phyloP scores from a whole-genome alignment of 2,888 invertebrate species.

The Lithophane leautieri region DNA sequence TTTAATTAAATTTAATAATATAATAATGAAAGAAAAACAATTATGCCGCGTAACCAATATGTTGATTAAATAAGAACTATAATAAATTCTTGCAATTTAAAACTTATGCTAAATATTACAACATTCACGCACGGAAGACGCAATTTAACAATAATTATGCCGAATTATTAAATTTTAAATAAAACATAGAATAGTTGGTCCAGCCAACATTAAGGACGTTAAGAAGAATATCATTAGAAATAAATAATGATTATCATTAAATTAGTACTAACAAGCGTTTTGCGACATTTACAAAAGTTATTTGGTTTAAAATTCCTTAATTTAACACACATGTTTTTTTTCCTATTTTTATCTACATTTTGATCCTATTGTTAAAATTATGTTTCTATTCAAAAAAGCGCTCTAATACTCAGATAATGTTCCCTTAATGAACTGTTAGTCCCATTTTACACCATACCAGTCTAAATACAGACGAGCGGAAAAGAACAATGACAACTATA shows the following conservation, averaged over 20 bases:
- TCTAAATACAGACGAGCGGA: slow-evolving; percentile 67
- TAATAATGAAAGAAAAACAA: slow-evolving; percentile 5
- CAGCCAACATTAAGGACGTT: slow-evolving; percentile 74
- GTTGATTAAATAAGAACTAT: slow-evolving; percentile 34
- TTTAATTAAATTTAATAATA: slow-evolving; percentile 14
- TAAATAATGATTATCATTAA: slow-evolving; percentile 63
- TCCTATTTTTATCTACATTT: slow-evolving; percentile 73
- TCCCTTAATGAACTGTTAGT: slow-evolving; percentile 67
- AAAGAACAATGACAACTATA: slow-evolving; percentile 67
- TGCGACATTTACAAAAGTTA: slow-evolving; percentile 69
- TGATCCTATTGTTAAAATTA: slow-evolving; percentile 70
- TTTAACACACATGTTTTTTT: slow-evolving; percentile 72
- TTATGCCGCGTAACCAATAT: slow-evolving; percentile 47
- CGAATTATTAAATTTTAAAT: slow-evolving; percentile 59
- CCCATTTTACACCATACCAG: slow-evolving; percentile 61
- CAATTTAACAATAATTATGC: slow-evolving; percentile 70
- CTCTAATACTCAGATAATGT: slow-evolving; percentile 68
- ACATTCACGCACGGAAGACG: slow-evolving; percentile 73
- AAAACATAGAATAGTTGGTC: slow-evolving; percentile 70
- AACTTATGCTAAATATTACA: slow-evolving; percentile 59
- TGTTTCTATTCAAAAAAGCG: slow-evolving; percentile 72
- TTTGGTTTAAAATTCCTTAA: slow-evolving; percentile 69
- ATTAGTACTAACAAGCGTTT: slow-evolving; percentile 69
- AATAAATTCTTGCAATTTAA: slow-evolving; percentile 41
- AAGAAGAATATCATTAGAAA: slow-evolving; percentile 68